Evolutionary conservation across 2,113 vertebrate genomes (phyloP).

Genomic region (Lepidothrix coronata): DNA sequence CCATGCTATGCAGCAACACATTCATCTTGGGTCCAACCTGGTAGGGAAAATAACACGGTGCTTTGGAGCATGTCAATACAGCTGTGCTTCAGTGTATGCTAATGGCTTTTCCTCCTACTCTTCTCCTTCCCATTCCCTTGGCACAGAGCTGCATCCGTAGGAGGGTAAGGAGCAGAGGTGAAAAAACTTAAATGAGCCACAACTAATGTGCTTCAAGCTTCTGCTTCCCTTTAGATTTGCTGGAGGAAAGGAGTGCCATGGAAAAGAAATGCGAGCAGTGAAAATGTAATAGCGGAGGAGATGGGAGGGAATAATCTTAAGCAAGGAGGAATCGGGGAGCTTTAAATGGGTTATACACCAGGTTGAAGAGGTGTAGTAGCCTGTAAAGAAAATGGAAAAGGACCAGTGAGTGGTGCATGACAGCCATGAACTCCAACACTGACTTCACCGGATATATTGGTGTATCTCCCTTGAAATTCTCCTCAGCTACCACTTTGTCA

Average conservation of each 20-base stretch:
- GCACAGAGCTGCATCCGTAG: background rate
- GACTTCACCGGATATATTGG: background rate
- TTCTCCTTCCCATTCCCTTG: background rate
- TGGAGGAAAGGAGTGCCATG: background rate
- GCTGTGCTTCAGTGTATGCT: background rate
- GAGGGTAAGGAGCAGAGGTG: conserved; percentile 24
- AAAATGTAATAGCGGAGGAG: background rate
- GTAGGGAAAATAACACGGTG: background rate
- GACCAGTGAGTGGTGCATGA: background rate
- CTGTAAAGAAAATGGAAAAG: background rate
- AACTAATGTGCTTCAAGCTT: conserved; percentile 10
- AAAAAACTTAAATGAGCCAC: conserved; percentile 30
- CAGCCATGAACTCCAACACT: background rate
- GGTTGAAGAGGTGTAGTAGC: background rate
- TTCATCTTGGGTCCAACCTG: background rate
- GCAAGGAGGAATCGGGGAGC: background rate
- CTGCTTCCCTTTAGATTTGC: background rate
- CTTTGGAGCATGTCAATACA: background rate
- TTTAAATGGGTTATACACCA: background rate
- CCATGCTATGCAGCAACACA: background rate
- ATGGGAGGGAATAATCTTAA: background rate
- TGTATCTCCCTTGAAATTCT: background rate
- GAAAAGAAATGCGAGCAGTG: background rate
- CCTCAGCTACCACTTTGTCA: background rate
- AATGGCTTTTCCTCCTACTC: conserved; percentile 27